phyloP scores from a whole-genome alignment of 2,797 vertebrate species.

The Orientallactaga sibirica region DNA sequence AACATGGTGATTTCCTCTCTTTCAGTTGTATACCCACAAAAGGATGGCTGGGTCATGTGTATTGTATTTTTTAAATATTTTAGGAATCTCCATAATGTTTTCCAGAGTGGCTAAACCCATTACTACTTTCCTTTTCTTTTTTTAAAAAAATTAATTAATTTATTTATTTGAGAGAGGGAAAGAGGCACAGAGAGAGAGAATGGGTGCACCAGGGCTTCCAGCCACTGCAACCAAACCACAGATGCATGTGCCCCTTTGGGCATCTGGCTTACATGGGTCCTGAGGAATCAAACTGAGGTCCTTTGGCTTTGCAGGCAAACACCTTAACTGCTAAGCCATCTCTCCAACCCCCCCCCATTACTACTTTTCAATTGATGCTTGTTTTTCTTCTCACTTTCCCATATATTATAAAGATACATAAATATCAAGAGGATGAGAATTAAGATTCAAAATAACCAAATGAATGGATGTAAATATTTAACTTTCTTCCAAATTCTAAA shows the following conservation, averaged over 20 bases:
- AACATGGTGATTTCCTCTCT: not conserved
- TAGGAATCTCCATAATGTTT: not conserved
- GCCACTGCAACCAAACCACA: too few relatives aligned
- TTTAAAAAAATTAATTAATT: too few relatives aligned
- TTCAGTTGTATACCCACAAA: not conserved
- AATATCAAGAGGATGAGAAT: not conserved
- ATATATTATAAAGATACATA: not conserved
- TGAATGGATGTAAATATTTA: not conserved
- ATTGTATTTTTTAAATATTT: not conserved
- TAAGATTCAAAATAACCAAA: not conserved
- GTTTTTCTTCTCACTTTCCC: constrained; percentile 12
- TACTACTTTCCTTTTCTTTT: too few relatives aligned
- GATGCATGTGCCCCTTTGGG: too few relatives aligned
- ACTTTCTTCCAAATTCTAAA: not conserved
- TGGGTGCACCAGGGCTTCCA: too few relatives aligned
- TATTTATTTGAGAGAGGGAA: too few relatives aligned
- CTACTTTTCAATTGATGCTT: not conserved
- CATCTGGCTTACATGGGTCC: too few relatives aligned
- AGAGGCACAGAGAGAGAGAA: too few relatives aligned
- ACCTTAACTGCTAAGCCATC: too few relatives aligned
- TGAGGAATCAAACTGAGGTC: too few relatives aligned
- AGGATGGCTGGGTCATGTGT: not conserved
- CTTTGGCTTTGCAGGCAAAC: too few relatives aligned
- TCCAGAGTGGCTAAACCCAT: not conserved
- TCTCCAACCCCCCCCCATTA: too few relatives aligned